Conservation (phyloP, 2,888 invertebrate species). For the Calameuta idolon region DNA sequence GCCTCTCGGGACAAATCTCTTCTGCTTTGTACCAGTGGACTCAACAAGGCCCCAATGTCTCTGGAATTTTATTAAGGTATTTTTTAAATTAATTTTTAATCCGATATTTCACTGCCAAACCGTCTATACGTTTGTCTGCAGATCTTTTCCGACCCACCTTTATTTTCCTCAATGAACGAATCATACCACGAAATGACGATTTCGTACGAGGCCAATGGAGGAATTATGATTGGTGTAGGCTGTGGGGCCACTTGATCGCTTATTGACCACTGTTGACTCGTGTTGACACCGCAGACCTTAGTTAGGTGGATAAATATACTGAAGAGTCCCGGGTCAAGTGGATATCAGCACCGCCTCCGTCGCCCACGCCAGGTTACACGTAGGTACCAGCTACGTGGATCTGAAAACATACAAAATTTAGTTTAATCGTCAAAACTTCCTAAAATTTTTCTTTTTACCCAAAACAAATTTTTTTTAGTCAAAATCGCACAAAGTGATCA, state of each 20-base stretch:
- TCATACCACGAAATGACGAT: conserved; percentile 6
- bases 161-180: background rate
- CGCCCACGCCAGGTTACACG: conserved; percentile 56
- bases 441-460: background rate
- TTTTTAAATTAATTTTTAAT: background rate
- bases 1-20: background rate
- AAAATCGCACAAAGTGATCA: no score
- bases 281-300: conserved; percentile 66
- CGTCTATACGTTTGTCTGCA: background rate
- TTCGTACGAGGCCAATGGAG: conserved; percentile 4
- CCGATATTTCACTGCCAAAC: background rate
- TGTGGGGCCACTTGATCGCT: conserved; percentile 62
- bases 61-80: background rate
- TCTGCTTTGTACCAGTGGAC: background rate
- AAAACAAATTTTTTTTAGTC: background rate
- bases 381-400: background rate
- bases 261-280: conserved; percentile 67
- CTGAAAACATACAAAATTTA: background rate
- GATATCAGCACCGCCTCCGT: conserved; percentile 52
- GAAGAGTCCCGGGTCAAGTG: conserved; percentile 60
- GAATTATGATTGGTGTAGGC: conserved; percentile 52
- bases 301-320: conserved; percentile 63
- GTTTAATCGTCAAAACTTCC: background rate
- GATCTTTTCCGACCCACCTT: background rate
- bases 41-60: background rate